A percentile compares a stretch with the other conserved stretches of the same genome.
Evolutionary conservation across 2,888 invertebrate genomes (phyloP).

Genomic region (Troides oblongomaculatus): DNA sequence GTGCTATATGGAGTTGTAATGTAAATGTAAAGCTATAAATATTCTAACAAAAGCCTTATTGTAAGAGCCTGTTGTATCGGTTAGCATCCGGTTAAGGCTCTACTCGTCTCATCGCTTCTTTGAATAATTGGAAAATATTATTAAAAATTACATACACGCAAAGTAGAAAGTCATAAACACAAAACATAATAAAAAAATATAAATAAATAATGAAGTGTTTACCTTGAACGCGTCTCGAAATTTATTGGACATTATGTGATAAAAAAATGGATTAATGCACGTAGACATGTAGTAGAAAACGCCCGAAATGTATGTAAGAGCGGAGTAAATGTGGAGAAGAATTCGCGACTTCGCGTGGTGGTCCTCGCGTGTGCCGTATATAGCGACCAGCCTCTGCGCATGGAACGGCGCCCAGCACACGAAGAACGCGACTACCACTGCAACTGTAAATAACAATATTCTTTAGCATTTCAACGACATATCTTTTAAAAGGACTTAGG

Average conservation of each 20-base stretch:
- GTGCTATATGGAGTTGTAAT: no score
- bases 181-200: neutral
- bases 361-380: constrained; percentile 81
- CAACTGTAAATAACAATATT: constrained; percentile 78
- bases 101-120: no score
- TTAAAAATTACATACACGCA: neutral
- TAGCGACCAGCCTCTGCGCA: constrained; percentile 91
- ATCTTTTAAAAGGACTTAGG: no score
- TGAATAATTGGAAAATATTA: no score
- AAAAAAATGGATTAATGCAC: constrained; percentile 94
- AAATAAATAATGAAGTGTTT: constrained; percentile 36
- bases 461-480: neutral
- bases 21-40: no score
- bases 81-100: no score
- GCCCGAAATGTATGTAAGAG: constrained; percentile 91
- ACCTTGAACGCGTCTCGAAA: constrained; percentile 96
- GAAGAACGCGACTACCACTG: constrained; percentile 94
- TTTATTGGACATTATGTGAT: constrained; percentile 96
- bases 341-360: constrained; percentile 62
- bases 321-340: constrained; percentile 81
- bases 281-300: constrained; percentile 95
- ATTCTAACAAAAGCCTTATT: no score
- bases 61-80: no score
- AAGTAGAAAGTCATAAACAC: neutral
- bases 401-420: constrained; percentile 97